Conservation (phyloP, 2,113 vertebrate genomes). For the Lepus europaeus region DNA sequence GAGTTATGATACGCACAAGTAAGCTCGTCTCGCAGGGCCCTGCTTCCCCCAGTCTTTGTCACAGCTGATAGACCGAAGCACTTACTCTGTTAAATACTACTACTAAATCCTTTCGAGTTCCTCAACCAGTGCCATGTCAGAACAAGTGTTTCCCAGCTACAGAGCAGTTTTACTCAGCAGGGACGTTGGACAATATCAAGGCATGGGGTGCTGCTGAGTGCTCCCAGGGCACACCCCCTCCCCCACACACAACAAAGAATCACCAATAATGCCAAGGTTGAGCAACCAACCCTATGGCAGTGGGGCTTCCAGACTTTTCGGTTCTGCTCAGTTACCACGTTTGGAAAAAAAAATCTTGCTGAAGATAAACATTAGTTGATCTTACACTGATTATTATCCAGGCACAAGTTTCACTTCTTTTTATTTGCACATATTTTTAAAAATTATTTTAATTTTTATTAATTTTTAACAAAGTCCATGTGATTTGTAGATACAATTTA, state of each 20-base stretch:
- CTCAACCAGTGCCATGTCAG: background rate
- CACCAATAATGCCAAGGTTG: background rate
- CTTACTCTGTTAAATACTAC: constrained; percentile 42
- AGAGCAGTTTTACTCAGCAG: background rate
- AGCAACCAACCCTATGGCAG: background rate
- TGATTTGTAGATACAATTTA: too few species aligned
- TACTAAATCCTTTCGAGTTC: constrained; percentile 11
- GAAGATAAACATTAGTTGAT: background rate
- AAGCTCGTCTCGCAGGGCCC: background rate
- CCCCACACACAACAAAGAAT: background rate
- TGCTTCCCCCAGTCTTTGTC: background rate
- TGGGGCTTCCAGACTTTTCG: background rate
- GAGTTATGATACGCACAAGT: constrained; percentile 69
- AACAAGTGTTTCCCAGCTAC: background rate
- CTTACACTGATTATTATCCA: constrained; percentile 7
- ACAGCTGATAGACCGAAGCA: constrained; percentile 1
- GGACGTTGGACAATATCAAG: background rate
- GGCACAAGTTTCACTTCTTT: background rate
- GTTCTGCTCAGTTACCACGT: background rate
- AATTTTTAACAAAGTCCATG: too few species aligned
- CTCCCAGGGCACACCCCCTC: background rate
- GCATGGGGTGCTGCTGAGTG: background rate
- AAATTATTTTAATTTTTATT: too few species aligned
- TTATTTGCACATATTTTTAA: too few species aligned
- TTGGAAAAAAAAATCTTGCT: constrained; percentile 9